phyloP scores from a whole-genome alignment of 1,140 invertebrate genomes.

The Apolygus lucorum region DNA sequence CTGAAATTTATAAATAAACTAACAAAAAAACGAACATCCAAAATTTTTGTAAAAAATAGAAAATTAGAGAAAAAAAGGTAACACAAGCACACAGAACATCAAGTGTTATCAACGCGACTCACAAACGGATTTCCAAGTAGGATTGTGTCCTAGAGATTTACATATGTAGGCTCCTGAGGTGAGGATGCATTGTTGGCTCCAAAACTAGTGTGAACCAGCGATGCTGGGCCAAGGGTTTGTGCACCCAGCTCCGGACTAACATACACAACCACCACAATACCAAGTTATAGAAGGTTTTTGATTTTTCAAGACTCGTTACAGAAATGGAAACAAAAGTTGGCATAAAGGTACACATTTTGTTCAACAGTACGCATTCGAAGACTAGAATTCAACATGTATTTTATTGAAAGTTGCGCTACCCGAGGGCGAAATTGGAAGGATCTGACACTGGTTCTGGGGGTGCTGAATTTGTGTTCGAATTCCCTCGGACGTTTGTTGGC shows the following conservation, averaged over 20 bases:
- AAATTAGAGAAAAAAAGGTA: slow-evolving; percentile 23
- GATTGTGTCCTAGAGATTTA: slow-evolving; percentile 65
- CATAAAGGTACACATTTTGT: too few species aligned
- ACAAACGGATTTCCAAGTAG: slow-evolving; percentile 31
- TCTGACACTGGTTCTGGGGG: too few species aligned
- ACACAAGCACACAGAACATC: slow-evolving; percentile 28
- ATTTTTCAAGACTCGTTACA: too few species aligned
- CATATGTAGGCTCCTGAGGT: slow-evolving; percentile 83
- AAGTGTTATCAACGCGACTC: slow-evolving; percentile 31
- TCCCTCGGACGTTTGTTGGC: too few species aligned
- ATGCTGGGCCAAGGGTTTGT: slow-evolving; percentile 29
- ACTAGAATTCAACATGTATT: too few species aligned
- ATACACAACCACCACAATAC: slow-evolving; percentile 23
- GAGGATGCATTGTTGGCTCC: slow-evolving; percentile 54
- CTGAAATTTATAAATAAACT: slow-evolving; percentile 11
- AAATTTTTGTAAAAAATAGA: not conserved
- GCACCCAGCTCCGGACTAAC: slow-evolving; percentile 32
- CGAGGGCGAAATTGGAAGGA: too few species aligned
- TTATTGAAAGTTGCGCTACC: too few species aligned
- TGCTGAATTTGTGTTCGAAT: too few species aligned
- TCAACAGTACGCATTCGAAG: too few species aligned
- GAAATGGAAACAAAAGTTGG: too few species aligned
- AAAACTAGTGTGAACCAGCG: slow-evolving; percentile 39
- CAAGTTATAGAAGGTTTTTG: too few species aligned
- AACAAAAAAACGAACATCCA: slow-evolving; percentile 21